phyloP scores from a whole-genome alignment of 1,140 invertebrate species.

The Cataglyphis hispanica region DNA sequence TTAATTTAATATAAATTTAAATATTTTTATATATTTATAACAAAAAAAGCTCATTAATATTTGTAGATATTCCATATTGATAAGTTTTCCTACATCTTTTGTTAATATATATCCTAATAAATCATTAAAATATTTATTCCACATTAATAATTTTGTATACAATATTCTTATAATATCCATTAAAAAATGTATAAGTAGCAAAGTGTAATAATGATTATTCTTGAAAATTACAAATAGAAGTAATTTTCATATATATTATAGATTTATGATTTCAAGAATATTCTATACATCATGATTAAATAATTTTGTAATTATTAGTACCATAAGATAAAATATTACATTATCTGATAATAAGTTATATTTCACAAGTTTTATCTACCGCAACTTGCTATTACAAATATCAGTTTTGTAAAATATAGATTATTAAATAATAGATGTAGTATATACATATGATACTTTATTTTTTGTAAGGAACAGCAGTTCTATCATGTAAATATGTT shows the following conservation, averaged over 20 bases:
- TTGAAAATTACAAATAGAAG: neutral
- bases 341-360: slow-evolving; percentile 7
- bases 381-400: neutral
- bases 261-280: neutral
- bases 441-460: neutral
- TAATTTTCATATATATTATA: neutral
- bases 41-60: neutral
- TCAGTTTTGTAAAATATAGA: neutral
- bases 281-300: neutral
- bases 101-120: no score
- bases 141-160: no score
- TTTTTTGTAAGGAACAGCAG: neutral
- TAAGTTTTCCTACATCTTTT: no score
- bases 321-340: slow-evolving; percentile 16
- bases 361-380: neutral
- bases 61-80: no score
- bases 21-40: slow-evolving; percentile 18
- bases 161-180: neutral
- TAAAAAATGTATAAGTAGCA: neutral
- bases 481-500: neutral
- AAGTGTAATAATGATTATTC: slow-evolving; percentile 1
- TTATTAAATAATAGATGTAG: neutral
- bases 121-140: no score
- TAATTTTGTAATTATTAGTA: slow-evolving; percentile 10
- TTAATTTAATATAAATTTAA: neutral